Conservation (phyloP, 2,113 vertebrate genomes). For the Excalfactoria chinensis region DNA sequence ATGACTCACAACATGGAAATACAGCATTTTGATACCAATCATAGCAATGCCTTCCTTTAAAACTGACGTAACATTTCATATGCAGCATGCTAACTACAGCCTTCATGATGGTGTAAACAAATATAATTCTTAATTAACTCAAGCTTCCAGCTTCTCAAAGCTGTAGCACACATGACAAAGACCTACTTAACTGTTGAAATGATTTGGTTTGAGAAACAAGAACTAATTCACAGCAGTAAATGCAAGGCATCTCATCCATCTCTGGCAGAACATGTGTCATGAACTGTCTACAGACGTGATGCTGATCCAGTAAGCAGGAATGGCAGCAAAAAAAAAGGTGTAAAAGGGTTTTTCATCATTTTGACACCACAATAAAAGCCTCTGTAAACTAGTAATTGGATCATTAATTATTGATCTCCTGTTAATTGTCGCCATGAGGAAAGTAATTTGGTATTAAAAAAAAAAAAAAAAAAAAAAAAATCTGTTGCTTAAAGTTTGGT, state of each 20-base stretch:
- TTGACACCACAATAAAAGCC: constrained; percentile 87
- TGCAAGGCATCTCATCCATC: constrained; percentile 76
- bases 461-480: constrained; percentile 12
- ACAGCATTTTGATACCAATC: not conserved
- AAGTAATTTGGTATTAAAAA: not conserved
- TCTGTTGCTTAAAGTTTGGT: constrained; percentile 6
- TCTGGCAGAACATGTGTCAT: not conserved
- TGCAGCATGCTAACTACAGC: not conserved
- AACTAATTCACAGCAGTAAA: constrained; percentile 76
- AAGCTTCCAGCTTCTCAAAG: constrained; percentile 10
- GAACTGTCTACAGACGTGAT: constrained; percentile 4
- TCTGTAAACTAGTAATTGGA: constrained; percentile 88
- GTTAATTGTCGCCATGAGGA: constrained; percentile 76
- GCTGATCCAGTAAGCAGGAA: constrained; percentile 80
- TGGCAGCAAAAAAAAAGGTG: constrained; percentile 55
- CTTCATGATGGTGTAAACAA: not conserved
- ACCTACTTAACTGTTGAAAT: constrained; percentile 53
- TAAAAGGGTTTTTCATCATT: constrained; percentile 82
- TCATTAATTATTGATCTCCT: constrained; percentile 88
- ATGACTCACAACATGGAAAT: not conserved
- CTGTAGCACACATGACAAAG: constrained; percentile 50
- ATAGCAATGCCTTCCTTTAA: not conserved
- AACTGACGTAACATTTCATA: not conserved
- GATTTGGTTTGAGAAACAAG: constrained; percentile 60
- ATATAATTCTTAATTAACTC: not conserved